A percentile compares a stretch with the other conserved stretches of the same genome.
Conservation (phyloP, 2,113 vertebrate genomes). For the Aphyosemion australe region DNA sequence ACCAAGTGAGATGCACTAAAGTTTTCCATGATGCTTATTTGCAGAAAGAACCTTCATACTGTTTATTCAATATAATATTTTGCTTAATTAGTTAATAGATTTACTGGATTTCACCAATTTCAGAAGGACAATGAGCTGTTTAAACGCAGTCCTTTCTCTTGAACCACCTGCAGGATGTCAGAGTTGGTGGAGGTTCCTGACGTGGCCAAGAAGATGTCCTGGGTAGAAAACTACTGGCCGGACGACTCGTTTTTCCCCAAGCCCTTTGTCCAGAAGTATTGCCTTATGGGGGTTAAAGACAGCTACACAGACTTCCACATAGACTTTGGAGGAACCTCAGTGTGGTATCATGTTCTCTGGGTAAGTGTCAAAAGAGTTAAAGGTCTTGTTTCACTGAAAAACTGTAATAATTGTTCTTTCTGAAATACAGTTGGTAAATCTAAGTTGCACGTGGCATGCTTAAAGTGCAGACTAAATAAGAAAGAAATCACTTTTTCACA, state of each 20-base stretch:
- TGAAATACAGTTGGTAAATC: too few species aligned
- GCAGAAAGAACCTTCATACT: not conserved
- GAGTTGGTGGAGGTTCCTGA: constrained; percentile 95
- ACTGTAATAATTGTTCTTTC: too few species aligned
- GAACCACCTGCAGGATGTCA: constrained; percentile 86
- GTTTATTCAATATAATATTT: too few species aligned
- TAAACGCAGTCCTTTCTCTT: too few species aligned
- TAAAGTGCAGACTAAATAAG: too few species aligned
- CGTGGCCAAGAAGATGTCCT: constrained; percentile 95
- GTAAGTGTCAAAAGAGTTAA: constrained; percentile 69
- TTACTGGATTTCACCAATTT: too few species aligned
- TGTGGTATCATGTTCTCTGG: constrained; percentile 99
- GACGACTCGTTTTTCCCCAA: constrained; percentile 98
- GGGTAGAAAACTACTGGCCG: constrained; percentile 99
- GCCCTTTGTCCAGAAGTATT: constrained; percentile 99
- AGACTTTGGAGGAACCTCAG: constrained; percentile 98
- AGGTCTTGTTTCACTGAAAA: too few species aligned
- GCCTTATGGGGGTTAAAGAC: constrained; percentile 97
- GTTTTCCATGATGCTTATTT: not conserved
- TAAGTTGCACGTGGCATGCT: too few species aligned
- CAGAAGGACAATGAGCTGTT: too few species aligned
- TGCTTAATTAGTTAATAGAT: too few species aligned
- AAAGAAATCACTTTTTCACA: too few species aligned
- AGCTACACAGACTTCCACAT: constrained; percentile 99
- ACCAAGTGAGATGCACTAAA: constrained; percentile 85